A percentile compares a stretch with the other conserved stretches of the same genome.
Evolutionary conservation across 2,888 invertebrate species (phyloP).

Genomic region (Drosophila borborema): DNA sequence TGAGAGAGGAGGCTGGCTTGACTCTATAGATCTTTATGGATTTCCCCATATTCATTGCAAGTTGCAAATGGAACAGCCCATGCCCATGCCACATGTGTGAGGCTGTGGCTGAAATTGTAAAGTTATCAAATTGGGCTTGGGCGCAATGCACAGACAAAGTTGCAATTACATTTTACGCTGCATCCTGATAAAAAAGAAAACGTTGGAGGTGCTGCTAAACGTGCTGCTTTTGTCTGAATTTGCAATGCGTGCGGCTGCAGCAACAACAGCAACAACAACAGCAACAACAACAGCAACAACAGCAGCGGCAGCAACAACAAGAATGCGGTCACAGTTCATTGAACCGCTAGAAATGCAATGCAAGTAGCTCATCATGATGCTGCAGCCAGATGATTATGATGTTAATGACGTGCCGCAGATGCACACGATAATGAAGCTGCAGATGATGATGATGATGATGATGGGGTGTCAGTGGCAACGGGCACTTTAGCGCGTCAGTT

Average conservation of each 20-base stretch:
- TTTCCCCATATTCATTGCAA: constrained; percentile 5
- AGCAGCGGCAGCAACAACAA: constrained; percentile 33
- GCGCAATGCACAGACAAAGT: constrained; percentile 30
- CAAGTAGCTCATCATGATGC: constrained; percentile 45
- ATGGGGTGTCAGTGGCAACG: constrained; percentile 39
- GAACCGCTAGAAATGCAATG: constrained; percentile 64
- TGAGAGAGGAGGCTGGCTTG: constrained; percentile 5
- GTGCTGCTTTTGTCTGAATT: constrained; percentile 59
- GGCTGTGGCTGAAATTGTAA: constrained; percentile 11
- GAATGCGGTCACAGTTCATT: constrained; percentile 75
- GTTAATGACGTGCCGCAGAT: constrained; percentile 25
- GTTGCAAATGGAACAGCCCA: background rate
- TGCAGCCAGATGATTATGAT: constrained; percentile 24
- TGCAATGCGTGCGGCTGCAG: constrained; percentile 53
- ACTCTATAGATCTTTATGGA: background rate
- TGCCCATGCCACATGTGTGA: constrained; percentile 3
- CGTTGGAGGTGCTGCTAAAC: constrained; percentile 44
- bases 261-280: constrained; percentile 1
- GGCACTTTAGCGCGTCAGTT: constrained; percentile 30
- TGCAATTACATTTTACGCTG: constrained; percentile 55
- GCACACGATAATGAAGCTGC: constrained; percentile 27
- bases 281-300: background rate
- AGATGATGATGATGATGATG: constrained; percentile 12
- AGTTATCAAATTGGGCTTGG: constrained; percentile 4
- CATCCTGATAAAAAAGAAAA: constrained; percentile 43